Evolutionary conservation across 2,888 invertebrate genomes (phyloP), one percentile per base, ranked within the genome.

Genomic region (Nipponacmea schrenckii): DNA sequence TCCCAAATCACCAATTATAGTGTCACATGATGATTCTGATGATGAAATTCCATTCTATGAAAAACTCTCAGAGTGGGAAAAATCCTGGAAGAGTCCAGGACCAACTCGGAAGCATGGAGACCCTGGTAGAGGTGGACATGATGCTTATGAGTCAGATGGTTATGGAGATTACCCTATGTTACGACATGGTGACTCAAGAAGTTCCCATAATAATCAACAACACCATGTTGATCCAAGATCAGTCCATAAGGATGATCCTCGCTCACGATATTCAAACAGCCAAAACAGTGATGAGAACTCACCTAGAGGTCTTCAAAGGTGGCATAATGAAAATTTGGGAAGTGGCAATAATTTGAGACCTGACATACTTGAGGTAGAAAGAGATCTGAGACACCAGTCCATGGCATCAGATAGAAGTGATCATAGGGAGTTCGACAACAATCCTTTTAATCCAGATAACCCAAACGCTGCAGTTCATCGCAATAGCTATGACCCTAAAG

Each of bases 1-100:
- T 24, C 81, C 81, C 8, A 81, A 81, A 64, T 80, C 81, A 15
- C 78, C 81, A 17, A 78, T 80, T 20, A 80, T 81, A 76, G 56
- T 56, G 14, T 78, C 77, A n/a, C 80, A 79, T 79, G 77, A 79
- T 65, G 81, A 81, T 20, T 73, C 77, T 48, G 77, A 77, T 10
- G 79, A 77, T 56, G 78, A 76, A 50, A 73, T 76, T 15, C 74
- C 75, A 24, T 67, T 71, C 8, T 72, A 73, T n/a, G 77, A 76
- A 15, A 50, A 50, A 56, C 44, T 48, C 4, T 77, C 77, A 20
- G 75, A 77, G 50, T 72, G 71, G 68, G 73, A 71, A 7, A 48
- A 31, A 26, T 69, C 68, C 1, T 70, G 65, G 70, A 64, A 70
- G 62, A 66, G 66, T 62, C 70, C 70, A 8, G 70, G 70, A 10